Percentiles rank a stretch among this genome's conserved stretches.
Evolutionary conservation across 2,797 vertebrate genomes (phyloP).

Genomic region (Danio aesculapii): DNA sequence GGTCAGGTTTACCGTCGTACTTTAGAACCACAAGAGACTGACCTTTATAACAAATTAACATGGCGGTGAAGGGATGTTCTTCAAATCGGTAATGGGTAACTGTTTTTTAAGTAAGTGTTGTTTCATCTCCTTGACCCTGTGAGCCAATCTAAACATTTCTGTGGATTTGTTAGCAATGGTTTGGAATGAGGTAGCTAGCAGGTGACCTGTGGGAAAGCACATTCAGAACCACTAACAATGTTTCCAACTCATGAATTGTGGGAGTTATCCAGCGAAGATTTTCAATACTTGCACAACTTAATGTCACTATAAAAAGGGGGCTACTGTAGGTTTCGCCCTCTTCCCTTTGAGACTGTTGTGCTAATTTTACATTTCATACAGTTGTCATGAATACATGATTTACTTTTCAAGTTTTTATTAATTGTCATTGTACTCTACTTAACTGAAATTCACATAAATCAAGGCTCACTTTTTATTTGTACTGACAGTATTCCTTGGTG

Average conservation of each 20-base stretch:
- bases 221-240: conserved; percentile 7
- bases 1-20: neutral
- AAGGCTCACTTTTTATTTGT: neutral
- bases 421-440: neutral
- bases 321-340: neutral
- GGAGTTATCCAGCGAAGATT: neutral
- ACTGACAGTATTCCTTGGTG: conserved; percentile 24
- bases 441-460: conserved; percentile 1
- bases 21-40: conserved; percentile 25
- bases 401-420: neutral
- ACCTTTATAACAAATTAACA: neutral
- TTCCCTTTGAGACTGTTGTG: neutral
- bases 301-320: neutral
- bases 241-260: neutral
- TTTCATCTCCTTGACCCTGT: neutral
- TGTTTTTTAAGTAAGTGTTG: neutral
- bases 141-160: neutral
- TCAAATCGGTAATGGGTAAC: conserved; percentile 29
- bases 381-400: neutral
- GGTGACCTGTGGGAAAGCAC: conserved; percentile 18
- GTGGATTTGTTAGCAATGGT: neutral
- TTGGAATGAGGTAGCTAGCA: conserved; percentile 9
- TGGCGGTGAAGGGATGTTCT: conserved; percentile 33
- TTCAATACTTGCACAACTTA: neutral
- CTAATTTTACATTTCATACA: neutral